Evolutionary conservation across 1,140 invertebrate species (phyloP), one percentile per base, ranked within the genome.

Genomic region (Sogatella furcifera): DNA sequence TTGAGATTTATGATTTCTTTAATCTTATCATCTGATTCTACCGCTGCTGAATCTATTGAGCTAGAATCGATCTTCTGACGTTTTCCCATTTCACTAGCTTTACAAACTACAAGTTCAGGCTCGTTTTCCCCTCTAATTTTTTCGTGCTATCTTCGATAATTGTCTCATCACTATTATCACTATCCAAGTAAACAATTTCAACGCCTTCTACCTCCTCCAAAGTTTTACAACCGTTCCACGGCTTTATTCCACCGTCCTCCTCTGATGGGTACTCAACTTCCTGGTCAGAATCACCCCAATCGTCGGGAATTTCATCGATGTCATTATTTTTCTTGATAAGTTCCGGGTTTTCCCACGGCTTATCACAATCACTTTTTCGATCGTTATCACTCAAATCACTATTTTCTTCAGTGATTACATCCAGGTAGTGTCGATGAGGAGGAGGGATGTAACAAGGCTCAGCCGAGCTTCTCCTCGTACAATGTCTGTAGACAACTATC

Each of bases 361-460:
- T 61, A 15, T 55, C 57, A 17, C 13, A 19, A 8, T 62, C 64
- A 10, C 19, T 21, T 38, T 42, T 63, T 14, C 52, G 28, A 9
- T 63, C 64, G 17, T 44, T 55, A 22, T 69, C 67, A 46, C 68
- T 69, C 5, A 64, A 21, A 44, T 69, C 68, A 46, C 66, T 68
- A 9, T 49, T 64, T 55, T 70, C 69, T 59, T 70, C 69, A 11
- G 57, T 60, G n/a, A 70, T 70, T 8, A 69, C 69, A 19, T 70
- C 69, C 10, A 70, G 54, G 54, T 65, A 62, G 5, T 67, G 57
- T 41, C 59, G 31, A 17, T 62, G 21, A 15, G 57, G 56, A n/a
- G 64, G 19, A 21, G 54, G 57, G 54, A 65, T 63, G 55, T 64
- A 67, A 55, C 55, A 62, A 4, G 63, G 49, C 44, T 61, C 56